A percentile compares a stretch with the other conserved stretches of the same genome.
These are phyloP conservation scores for Morelia viridis DNA, from an alignment of 2,797 vertebrate genomes.

Conservation along the genomic window DNA sequence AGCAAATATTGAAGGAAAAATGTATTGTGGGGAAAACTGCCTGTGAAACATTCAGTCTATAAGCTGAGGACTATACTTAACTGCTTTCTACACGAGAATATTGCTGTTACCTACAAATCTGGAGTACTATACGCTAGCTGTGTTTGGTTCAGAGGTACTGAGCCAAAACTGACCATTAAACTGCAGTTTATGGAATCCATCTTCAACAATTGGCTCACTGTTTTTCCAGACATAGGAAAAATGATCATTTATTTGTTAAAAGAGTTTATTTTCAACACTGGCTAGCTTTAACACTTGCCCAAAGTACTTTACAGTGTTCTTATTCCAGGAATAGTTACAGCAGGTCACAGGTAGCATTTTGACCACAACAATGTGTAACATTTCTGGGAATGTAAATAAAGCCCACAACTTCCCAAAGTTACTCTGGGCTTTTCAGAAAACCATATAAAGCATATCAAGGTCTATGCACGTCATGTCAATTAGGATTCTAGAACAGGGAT, in stretches of 20 bases:
- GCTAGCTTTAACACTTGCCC: neutral
- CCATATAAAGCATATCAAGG: neutral
- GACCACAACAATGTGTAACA: neutral
- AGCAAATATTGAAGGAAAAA: slow-evolving; percentile 14
- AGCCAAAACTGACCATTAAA: slow-evolving; percentile 25
- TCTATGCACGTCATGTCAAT: neutral
- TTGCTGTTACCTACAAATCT: slow-evolving; percentile 54
- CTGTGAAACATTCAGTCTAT: slow-evolving; percentile 9
- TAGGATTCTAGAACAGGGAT: neutral
- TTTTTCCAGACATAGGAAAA: neutral
- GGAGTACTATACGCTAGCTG: slow-evolving; percentile 7
- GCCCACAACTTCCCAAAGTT: neutral
- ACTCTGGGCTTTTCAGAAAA: neutral
- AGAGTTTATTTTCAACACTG: slow-evolving; percentile 4
- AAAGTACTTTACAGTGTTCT: neutral
- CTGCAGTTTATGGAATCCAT: slow-evolving; percentile 40
- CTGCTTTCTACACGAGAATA: slow-evolving; percentile 54
- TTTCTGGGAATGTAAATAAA: neutral
- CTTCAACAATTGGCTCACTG: slow-evolving; percentile 10
- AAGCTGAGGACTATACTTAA: slow-evolving; percentile 47
- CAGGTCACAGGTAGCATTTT: neutral
- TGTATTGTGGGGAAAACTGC: slow-evolving; percentile 17
- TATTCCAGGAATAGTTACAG: slow-evolving; percentile 5
- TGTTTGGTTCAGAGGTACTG: neutral
- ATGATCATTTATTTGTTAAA: neutral